Conservation (phyloP, 1,140 invertebrate species). For the Bombus polaris region DNA sequence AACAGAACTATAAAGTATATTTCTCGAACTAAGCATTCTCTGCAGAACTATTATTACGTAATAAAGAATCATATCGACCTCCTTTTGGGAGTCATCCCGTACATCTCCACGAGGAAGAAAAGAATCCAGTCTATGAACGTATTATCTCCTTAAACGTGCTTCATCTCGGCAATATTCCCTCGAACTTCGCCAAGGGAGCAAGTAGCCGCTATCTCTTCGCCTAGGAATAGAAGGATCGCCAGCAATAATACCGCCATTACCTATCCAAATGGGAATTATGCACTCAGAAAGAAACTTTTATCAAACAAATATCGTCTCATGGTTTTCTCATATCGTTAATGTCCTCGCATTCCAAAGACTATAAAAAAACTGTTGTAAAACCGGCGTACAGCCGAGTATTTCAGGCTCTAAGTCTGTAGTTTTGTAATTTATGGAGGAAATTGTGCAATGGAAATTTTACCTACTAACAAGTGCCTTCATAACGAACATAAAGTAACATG, state of each 20-base stretch:
- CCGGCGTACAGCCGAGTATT: too few species aligned
- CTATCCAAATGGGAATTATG: neutral
- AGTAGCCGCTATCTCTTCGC: neutral
- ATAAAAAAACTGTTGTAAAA: neutral
- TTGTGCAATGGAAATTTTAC: too few species aligned
- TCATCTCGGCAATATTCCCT: conserved; percentile 10
- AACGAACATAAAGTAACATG: too few species aligned
- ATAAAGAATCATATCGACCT: neutral
- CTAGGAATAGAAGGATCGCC: conserved; percentile 1
- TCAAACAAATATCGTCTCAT: neutral
- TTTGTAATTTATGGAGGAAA: too few species aligned
- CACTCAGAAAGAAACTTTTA: neutral
- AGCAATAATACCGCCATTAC: neutral
- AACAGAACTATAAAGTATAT: neutral
- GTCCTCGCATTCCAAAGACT: neutral
- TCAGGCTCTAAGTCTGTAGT: too few species aligned
- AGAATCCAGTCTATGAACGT: neutral
- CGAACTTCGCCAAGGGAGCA: neutral
- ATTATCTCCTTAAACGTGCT: conserved; percentile 15
- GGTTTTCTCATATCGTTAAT: neutral
- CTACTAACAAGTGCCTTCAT: too few species aligned
- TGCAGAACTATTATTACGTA: neutral
- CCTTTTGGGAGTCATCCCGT: neutral
- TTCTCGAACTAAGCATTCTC: neutral
- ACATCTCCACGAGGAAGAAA: neutral